Conservation (phyloP, 2,113 vertebrate species). For the Myxocyprinus asiaticus region DNA sequence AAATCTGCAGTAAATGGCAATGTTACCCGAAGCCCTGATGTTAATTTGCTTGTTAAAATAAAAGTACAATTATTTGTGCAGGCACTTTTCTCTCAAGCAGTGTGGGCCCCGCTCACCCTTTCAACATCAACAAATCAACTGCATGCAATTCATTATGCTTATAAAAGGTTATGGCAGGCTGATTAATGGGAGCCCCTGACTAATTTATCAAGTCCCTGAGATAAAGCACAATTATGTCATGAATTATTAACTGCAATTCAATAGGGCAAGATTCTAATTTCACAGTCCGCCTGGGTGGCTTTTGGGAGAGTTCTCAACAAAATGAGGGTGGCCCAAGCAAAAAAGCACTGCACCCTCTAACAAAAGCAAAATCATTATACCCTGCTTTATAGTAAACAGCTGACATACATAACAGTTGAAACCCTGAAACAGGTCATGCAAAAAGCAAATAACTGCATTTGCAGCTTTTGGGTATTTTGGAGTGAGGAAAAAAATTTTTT, state of each 20-base stretch:
- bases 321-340: slow-evolving; percentile 7
- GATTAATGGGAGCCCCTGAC: slow-evolving; percentile 53
- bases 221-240: slow-evolving; percentile 58
- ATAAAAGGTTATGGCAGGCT: slow-evolving; percentile 50
- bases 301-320: slow-evolving; percentile 28
- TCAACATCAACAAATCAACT: slow-evolving; percentile 43
- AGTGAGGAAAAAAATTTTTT: slow-evolving; percentile 12
- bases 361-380: neutral
- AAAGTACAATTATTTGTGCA: slow-evolving; percentile 30
- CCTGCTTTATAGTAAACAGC: slow-evolving; percentile 16
- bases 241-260: slow-evolving; percentile 58
- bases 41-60: slow-evolving; percentile 33
- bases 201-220: slow-evolving; percentile 51
- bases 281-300: slow-evolving; percentile 33
- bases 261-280: slow-evolving; percentile 48
- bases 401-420: slow-evolving; percentile 2
- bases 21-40: slow-evolving; percentile 26
- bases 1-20: slow-evolving; percentile 50
- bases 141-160: slow-evolving; percentile 43
- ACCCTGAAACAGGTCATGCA: slow-evolving; percentile 7
- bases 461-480: slow-evolving; percentile 21
- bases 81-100: slow-evolving; percentile 11
- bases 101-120: slow-evolving; percentile 32
- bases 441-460: neutral
- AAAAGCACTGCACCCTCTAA: neutral